Evolutionary conservation across 2,888 invertebrate species (phyloP), one percentile per base, ranked within the genome.

Genomic region (Trachelus iudaicus): DNA sequence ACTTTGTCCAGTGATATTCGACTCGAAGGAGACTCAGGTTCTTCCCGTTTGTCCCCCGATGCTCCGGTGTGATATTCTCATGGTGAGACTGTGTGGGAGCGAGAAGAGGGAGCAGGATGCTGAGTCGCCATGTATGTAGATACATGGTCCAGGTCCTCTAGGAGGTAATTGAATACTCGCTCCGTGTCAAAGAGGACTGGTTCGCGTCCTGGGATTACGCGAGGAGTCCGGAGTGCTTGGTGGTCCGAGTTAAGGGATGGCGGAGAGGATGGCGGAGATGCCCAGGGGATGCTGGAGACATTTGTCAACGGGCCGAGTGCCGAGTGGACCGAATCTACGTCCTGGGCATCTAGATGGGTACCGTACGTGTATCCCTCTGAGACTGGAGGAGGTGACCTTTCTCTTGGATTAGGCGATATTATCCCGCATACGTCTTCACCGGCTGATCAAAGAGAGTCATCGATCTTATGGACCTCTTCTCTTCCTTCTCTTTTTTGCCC

Each of bases 261-360:
- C 75, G 80, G 74, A 75, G 83, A 33, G 79, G 79, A 78, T 81
- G 80, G 81, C 76, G 80, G 83, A 79, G 83, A 83, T 83, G 83
- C 88, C 88, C 89, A 84, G 79, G 88, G 89, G 89, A 89, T 86
- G 89, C 85, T 69, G 87, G 86, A 88, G 90, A 91, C 91, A 91
- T 91, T 91, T 91, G 91, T 91, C 91, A 91, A 90, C 87, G 86
- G 86, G 89, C 89, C 88, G 89, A 89, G 87, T 86, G 86, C 84
- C 86, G 90, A 90, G 90, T 89, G 88, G 88, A 90, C 87, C 79
- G 78, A 79, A 79, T 81, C 77, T 79, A 73, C 73, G 71, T 71
- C 71, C 71, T 31, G 73, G 69, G 73, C 71, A 77, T 73, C 84
- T 84, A 81, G 81, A 79, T 82, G 81, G 81, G 79, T 81, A 79